phyloP scores from a whole-genome alignment of 2,797 vertebrate species.

The Artibeus jamaicensis region DNA sequence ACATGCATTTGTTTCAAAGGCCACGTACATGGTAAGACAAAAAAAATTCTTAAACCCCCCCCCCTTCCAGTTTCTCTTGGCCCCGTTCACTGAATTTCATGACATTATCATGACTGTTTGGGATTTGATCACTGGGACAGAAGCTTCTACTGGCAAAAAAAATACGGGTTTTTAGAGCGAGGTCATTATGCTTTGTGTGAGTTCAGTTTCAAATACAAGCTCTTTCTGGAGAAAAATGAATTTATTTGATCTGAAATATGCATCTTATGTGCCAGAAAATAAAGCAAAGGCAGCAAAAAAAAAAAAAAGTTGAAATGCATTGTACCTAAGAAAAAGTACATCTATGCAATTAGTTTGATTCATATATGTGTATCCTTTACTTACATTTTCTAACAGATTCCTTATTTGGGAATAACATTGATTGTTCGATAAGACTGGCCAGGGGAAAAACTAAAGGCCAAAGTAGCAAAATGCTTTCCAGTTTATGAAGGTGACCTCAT shows the following conservation, averaged over 20 bases:
- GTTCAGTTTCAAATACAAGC: conserved; percentile 56
- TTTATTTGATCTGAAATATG: conserved; percentile 59
- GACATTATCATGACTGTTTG: conserved; percentile 35
- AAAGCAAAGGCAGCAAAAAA: conserved; percentile 28
- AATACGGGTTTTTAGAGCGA: conserved; percentile 48
- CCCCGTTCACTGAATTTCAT: conserved; percentile 42
- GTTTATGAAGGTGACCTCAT: not conserved
- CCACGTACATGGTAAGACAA: conserved; percentile 13
- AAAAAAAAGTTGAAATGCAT: conserved; percentile 39
- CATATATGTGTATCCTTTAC: not conserved
- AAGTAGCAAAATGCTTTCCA: not conserved
- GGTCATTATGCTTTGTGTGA: conserved; percentile 68
- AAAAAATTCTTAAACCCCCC: not conserved
- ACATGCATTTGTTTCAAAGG: conserved; percentile 68
- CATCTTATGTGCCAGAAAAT: conserved; percentile 21
- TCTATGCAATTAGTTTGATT: not conserved
- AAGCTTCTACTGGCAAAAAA: conserved; percentile 59
- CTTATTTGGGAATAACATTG: conserved; percentile 34
- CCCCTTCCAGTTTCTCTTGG: not conserved
- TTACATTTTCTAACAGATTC: not conserved
- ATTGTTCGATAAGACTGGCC: not conserved
- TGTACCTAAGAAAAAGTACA: conserved; percentile 35
- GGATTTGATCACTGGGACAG: conserved; percentile 52
- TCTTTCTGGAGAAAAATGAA: conserved; percentile 48
- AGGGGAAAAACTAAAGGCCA: not conserved